A percentile compares a stretch with the other conserved stretches of the same genome.
These are phyloP conservation scores for Kuschelorhynchus macadamiae DNA, from an alignment of 2,888 invertebrate species.

Conservation along the genomic window DNA sequence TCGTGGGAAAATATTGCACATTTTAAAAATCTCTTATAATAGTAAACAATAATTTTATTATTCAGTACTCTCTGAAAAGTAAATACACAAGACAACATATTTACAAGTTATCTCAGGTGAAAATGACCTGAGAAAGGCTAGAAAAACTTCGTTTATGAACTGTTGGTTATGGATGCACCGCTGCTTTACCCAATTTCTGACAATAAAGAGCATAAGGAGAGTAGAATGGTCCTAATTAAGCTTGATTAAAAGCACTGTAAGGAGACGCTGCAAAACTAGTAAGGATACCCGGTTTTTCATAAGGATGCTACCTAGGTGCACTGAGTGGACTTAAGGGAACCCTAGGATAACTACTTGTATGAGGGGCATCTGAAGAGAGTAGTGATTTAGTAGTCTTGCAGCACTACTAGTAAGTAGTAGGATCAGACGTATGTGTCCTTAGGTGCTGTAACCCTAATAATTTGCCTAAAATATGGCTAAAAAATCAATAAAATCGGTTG, in stretches of 20 bases:
- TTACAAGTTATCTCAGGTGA: slow-evolving; percentile 39
- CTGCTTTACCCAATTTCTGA: slow-evolving; percentile 86
- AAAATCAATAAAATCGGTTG: no score
- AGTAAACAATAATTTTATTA: background rate
- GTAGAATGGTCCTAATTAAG: slow-evolving; percentile 85
- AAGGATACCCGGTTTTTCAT: slow-evolving; percentile 85
- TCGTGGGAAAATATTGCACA: slow-evolving; percentile 12
- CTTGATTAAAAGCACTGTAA: slow-evolving; percentile 85
- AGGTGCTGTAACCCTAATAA: slow-evolving; percentile 94
- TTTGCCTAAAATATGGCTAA: no score
- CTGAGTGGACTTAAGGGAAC: slow-evolving; percentile 89
- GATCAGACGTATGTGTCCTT: slow-evolving; percentile 85
- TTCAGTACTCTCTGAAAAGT: slow-evolving; percentile 25
- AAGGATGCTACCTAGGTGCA: slow-evolving; percentile 92
- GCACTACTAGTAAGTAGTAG: slow-evolving; percentile 68
- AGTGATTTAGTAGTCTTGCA: slow-evolving; percentile 75
- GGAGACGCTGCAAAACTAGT: slow-evolving; percentile 80
- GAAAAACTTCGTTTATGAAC: slow-evolving; percentile 3
- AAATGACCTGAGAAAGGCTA: slow-evolving; percentile 9
- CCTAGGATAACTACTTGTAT: slow-evolving; percentile 79
- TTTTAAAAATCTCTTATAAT: slow-evolving; percentile 11
- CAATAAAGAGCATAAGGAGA: slow-evolving; percentile 91
- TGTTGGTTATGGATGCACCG: slow-evolving; percentile 75
- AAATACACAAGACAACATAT: slow-evolving; percentile 26
- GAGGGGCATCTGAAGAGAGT: slow-evolving; percentile 84